phyloP scores from a whole-genome alignment of 2,888 invertebrate species.

The Trachelus iudaicus region DNA sequence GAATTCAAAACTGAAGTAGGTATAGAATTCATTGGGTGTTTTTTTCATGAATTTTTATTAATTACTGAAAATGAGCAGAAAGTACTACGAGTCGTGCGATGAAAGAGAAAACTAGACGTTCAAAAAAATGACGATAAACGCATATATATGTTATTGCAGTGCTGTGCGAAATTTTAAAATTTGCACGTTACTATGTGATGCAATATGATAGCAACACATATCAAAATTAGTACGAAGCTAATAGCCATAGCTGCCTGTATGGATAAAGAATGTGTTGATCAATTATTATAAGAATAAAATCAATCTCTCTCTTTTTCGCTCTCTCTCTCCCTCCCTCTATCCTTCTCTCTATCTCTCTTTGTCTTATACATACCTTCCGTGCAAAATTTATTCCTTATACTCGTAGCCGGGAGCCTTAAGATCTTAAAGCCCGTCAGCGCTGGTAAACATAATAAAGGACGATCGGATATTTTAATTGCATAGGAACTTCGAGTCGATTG shows the following conservation, averaged over 20 bases:
- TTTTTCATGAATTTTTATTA: background rate
- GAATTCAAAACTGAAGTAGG: background rate
- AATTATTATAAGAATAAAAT: background rate
- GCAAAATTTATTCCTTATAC: background rate
- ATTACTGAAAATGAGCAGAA: background rate
- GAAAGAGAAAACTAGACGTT: background rate
- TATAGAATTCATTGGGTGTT: background rate
- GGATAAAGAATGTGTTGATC: background rate
- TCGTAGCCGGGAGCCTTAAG: background rate
- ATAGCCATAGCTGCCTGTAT: background rate
- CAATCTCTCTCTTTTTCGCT: constrained; percentile 2
- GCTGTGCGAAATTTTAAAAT: background rate
- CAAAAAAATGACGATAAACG: background rate
- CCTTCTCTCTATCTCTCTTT: constrained; percentile 11
- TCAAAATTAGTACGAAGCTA: background rate
- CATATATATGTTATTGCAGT: background rate
- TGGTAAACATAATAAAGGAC: background rate
- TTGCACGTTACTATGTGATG: background rate
- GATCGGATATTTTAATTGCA: background rate
- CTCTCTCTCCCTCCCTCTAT: constrained; percentile 7
- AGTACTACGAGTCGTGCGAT: background rate
- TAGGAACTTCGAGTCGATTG: background rate
- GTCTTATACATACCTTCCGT: background rate
- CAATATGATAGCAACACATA: background rate
- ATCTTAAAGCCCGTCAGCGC: background rate